Evolutionary conservation across 2,113 vertebrate genomes (phyloP).

Genomic region (Platysteira castanea): DNA sequence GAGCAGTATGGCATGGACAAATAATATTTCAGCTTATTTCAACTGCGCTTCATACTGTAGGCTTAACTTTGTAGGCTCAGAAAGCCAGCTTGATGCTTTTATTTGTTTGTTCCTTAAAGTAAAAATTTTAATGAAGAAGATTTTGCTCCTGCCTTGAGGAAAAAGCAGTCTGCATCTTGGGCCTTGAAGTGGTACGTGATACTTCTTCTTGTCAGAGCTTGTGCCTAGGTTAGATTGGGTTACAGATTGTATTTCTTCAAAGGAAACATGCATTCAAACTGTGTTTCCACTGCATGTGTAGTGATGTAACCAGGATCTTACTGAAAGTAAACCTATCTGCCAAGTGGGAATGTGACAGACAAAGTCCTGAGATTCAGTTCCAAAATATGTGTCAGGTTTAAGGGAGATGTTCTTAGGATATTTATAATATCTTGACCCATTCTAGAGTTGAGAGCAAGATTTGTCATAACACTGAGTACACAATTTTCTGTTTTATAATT

Average conservation of each 20-base stretch:
- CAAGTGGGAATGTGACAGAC: not conserved
- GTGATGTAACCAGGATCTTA: not conserved
- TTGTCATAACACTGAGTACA: not conserved
- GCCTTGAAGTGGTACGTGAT: constrained; percentile 91
- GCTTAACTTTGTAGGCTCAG: not conserved
- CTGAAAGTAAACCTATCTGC: not conserved
- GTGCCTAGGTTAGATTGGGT: not conserved
- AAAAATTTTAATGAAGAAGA: constrained; percentile 90
- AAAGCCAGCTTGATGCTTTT: not conserved
- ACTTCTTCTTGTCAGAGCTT: not conserved
- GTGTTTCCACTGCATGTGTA: not conserved
- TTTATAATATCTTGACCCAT: not conserved
- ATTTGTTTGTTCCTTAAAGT: constrained; percentile 62
- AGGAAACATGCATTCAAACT: not conserved
- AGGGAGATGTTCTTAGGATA: not conserved
- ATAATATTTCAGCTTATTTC: not conserved
- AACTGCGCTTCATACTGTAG: not conserved
- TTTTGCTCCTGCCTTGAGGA: constrained; percentile 87
- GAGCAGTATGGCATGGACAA: not conserved
- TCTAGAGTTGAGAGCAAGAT: not conserved
- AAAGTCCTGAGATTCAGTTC: not conserved
- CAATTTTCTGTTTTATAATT: not conserved
- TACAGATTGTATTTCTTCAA: not conserved
- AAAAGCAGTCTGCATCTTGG: constrained; percentile 94
- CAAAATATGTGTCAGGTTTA: not conserved